These are phyloP conservation scores for Cochlearius cochlearius DNA, from an alignment of 2,113 vertebrate genomes.

Conservation along the genomic window DNA sequence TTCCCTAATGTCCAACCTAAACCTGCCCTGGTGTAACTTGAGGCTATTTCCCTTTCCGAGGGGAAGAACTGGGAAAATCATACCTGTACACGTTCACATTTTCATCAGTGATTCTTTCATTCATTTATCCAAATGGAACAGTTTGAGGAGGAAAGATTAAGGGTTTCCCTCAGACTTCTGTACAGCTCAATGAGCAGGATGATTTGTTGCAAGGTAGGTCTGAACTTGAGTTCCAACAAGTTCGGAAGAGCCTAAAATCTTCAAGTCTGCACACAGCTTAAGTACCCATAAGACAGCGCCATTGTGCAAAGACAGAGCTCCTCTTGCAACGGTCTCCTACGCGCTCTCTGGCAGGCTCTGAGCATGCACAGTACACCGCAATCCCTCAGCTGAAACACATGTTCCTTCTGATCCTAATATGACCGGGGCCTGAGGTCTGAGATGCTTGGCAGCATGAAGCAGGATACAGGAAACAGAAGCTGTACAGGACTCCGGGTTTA, in stretches of 20 bases:
- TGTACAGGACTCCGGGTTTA: background rate
- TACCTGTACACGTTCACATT: background rate
- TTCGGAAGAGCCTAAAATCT: background rate
- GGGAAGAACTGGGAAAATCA: background rate
- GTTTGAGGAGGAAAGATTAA: background rate
- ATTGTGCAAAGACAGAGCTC: background rate
- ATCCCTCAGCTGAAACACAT: background rate
- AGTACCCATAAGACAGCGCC: background rate
- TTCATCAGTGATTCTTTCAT: background rate
- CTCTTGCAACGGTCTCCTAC: background rate
- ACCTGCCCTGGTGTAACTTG: too few species aligned
- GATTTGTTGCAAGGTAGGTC: background rate
- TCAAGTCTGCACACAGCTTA: background rate
- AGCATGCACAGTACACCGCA: too few species aligned
- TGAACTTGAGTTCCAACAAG: background rate
- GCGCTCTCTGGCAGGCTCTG: accelerated
- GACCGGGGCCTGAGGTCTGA: background rate
- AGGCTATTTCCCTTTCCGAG: background rate
- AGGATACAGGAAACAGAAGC: background rate
- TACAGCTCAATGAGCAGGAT: background rate
- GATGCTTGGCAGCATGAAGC: background rate
- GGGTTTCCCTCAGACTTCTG: background rate
- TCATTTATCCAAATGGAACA: background rate
- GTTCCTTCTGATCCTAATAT: background rate
- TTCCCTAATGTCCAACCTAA: too few species aligned